Base-by-base conservation (phyloP, 2,888 invertebrate genomes). In the Metallyticus violacea region DNA sequence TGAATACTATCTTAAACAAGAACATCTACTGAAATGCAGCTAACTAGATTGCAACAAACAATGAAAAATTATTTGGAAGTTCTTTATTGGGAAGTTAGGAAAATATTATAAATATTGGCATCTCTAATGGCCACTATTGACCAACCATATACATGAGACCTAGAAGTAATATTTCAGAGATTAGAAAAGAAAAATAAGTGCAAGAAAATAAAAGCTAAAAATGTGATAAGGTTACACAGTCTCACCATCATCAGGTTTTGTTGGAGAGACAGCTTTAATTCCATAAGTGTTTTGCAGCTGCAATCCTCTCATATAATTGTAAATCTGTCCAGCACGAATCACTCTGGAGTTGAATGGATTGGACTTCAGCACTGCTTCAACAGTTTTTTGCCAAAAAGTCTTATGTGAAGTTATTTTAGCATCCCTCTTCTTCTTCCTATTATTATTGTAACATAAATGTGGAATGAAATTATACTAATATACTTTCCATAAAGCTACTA, bases 301-400 rank as follows among this genome's bases (percentile, higher is more conserved):
- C 25, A 92, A 89, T 0, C 92, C 92, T 87, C 92, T 89, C 89
- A 92, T 90, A 81, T 92, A 92, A 89, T 92, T 92, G 88, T 92
- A 91, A 81, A 92, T 91, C 25, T 92, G 90, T 0, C 92, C 92
- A 6, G 92, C 92, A 26, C 92, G 89, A 9, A 92, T 92, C 0
- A 91, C 91, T 7, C 92, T 89, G 0, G 91, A 91, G 88, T 91
- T 91, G 29, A 92, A 89, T 25, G 91, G 87, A 80, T 90, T 90
- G 85, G 90, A 90, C 28, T 89, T 90, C 88, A 90, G 89, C 79
- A 91, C 86, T n/a, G 87, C 88, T 85, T 89, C 89, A 81, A 90
- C 87, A 79, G 89, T 89, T 26, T 88, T 87, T 81, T 89, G 87
- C 90, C 90, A 90, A 26, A 89, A 87, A 29, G 88, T 88, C 22